Evolutionary conservation across 2,113 vertebrate species (phyloP).

Genomic region (Sorex araneus): DNA sequence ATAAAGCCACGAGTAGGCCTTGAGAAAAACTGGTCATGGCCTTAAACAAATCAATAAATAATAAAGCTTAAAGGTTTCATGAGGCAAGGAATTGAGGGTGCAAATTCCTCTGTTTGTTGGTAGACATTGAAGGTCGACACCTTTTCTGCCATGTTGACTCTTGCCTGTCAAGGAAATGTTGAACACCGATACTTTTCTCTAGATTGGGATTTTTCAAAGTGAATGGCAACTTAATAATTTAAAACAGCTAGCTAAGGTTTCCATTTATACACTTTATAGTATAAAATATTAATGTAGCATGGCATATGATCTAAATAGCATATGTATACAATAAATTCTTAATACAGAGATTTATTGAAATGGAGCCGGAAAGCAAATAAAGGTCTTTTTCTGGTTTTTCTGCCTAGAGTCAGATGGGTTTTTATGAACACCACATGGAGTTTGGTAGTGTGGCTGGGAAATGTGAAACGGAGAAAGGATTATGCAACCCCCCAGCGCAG

Average conservation of each 20-base stretch:
- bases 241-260: background rate
- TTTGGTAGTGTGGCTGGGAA: constrained; percentile 39
- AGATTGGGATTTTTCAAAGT: constrained; percentile 6
- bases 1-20: no score
- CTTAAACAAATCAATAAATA: no score
- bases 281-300: background rate
- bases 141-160: background rate
- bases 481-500: constrained; percentile 69
- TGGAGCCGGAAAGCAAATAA: constrained; percentile 56
- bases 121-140: background rate
- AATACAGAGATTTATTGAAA: constrained; percentile 47
- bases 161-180: background rate
- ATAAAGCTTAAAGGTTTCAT: constrained; percentile 11
- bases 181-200: background rate
- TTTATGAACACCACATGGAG: constrained; percentile 82
- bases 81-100: background rate
- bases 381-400: constrained; percentile 55
- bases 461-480: constrained; percentile 70
- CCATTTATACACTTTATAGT: background rate
- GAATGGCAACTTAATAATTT: background rate
- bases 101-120: background rate
- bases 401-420: constrained; percentile 64
- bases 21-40: no score
- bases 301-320: constrained; percentile 40
- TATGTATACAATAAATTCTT: constrained; percentile 32